Evolutionary conservation across 1,140 invertebrate genomes (phyloP), one percentile per base, ranked within the genome.

Genomic region (Monomorium pharaonis): DNA sequence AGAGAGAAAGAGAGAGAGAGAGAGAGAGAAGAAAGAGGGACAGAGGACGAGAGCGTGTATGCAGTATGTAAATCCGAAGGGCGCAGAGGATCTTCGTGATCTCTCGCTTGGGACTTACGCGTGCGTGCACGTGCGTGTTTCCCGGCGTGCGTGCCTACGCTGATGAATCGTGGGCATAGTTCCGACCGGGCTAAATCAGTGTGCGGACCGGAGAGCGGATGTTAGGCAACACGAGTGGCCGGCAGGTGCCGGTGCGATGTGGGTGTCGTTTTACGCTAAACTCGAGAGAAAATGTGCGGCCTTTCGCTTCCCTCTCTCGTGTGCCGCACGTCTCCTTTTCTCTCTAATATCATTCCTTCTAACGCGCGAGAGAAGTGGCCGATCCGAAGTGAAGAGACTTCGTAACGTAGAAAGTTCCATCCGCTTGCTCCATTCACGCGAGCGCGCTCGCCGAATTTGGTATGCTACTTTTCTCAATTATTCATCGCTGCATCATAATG

Each of bases 221-320:
- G 90, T 91, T 91, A 86, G 63, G 87, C 89, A 89, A 89, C 77
- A 60, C 72, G 83, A 89, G 88, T 89, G 85, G 85, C 33, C 47
- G 81, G 87, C 90, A 91, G 90, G 90, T 91, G 90, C 90, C 86
- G 37, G 37, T 37, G 49, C 58, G 67, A 51, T 54, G 87, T 91
- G 87, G 90, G 87, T 90, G 89, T 88, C 89, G 67, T 88, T 90
- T 91, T 88, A 91, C 80, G 85, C 76, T 70, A 81, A 91, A 91
- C 88, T 83, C 76, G 85, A 87, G 27, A 90, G 75, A 90, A 85
- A 81, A 76, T 49, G 65, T 85, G 37, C 69, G 27, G 80, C 67
- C 81, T 89, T 62, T 70, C 63, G 76, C 58, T 89, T 86, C 70
- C 56, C 74, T 86, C 88, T n/a, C n/a, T n/a, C n/a, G n/a, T n/a